A percentile compares a stretch with the other conserved stretches of the same genome.
These are phyloP conservation scores for Dichetophora obliterata DNA, from an alignment of 2,888 invertebrate genomes.

Conservation along the genomic window DNA sequence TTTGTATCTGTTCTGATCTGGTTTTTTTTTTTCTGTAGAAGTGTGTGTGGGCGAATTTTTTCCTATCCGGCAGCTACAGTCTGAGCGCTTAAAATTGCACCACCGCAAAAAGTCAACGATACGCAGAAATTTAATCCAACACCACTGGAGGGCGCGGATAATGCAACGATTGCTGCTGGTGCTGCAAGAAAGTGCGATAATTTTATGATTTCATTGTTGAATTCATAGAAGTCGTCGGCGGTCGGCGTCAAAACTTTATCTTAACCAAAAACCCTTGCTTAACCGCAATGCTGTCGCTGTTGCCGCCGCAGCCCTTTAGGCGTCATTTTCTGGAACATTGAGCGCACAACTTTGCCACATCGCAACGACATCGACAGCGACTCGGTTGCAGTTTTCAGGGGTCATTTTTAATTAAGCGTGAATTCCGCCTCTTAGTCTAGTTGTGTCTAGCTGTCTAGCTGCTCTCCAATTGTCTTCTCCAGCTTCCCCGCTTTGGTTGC, in stretches of 20 bases:
- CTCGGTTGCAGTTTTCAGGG: constrained; percentile 8
- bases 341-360: constrained; percentile 15
- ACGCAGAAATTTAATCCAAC: neutral
- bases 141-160: neutral
- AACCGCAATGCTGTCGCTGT: neutral
- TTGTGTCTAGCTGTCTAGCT: constrained; percentile 10
- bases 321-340: constrained; percentile 32
- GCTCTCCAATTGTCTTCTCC: neutral
- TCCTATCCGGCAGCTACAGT: no score
- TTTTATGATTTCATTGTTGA: constrained; percentile 48
- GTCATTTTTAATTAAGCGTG: constrained; percentile 38
- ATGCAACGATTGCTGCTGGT: neutral
- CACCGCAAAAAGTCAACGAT: no score
- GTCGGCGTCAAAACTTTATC: constrained; percentile 15
- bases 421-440: constrained; percentile 15
- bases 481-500: neutral
- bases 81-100: no score
- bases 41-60: no score
- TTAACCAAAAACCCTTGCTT: neutral
- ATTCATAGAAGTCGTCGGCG: constrained; percentile 17
- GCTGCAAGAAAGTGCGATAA: constrained; percentile 32
- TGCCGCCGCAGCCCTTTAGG: neutral
- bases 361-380: neutral
- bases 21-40: no score
- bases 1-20: no score